phyloP scores from a whole-genome alignment of 2,888 invertebrate species.

The Pachliopta kotzebuea region DNA sequence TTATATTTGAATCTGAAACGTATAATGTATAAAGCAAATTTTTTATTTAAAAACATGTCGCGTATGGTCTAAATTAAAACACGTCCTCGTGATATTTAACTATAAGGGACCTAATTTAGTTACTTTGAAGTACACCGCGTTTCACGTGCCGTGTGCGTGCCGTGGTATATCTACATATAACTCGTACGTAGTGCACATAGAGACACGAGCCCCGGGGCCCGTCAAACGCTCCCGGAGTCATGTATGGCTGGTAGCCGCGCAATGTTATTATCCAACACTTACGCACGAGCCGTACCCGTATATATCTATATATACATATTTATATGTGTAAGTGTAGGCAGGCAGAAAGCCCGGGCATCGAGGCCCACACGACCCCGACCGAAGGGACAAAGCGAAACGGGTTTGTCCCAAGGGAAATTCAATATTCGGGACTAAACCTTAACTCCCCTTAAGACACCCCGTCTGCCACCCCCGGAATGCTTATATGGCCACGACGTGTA shows the following conservation, averaged over 20 bases:
- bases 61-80: constrained; percentile 34
- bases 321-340: constrained; percentile 40
- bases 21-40: too few relatives aligned
- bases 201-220: constrained; percentile 65
- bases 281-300: constrained; percentile 63
- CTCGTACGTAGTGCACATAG: constrained; percentile 42
- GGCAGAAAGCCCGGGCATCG: constrained; percentile 69
- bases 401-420: constrained; percentile 82
- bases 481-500: constrained; percentile 81
- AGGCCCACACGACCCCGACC: constrained; percentile 77
- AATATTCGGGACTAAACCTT: constrained; percentile 82
- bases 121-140: constrained; percentile 66
- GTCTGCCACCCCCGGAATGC: constrained; percentile 79
- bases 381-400: constrained; percentile 81
- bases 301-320: constrained; percentile 40
- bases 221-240: constrained; percentile 75
- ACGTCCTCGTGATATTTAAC: constrained; percentile 47
- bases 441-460: constrained; percentile 79
- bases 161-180: constrained; percentile 52
- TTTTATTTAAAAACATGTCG: constrained; percentile 4
- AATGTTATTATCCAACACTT: constrained; percentile 78
- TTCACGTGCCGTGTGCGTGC: constrained; percentile 61
- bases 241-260: constrained; percentile 72
- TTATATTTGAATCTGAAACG: too few relatives aligned
- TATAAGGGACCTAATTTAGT: constrained; percentile 75